Base-by-base conservation (phyloP, 2,113 vertebrate species). In the Prunella fulvescens region DNA sequence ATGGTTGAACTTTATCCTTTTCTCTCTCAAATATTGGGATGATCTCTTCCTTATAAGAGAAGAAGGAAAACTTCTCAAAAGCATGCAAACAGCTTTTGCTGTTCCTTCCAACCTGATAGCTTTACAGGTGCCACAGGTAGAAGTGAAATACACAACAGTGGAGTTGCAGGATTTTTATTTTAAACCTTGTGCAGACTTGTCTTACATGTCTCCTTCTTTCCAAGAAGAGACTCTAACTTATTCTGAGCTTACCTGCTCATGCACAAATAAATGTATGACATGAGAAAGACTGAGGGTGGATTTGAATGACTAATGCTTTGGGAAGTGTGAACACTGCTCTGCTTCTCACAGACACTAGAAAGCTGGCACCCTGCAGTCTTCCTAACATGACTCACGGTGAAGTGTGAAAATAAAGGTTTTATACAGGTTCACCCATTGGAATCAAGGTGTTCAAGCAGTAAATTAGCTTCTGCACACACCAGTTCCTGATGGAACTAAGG, bases 181-280 rank as follows among this genome's bases (percentile, higher is more conserved):
- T 10, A 67, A 76, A 92, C 20, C 7, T 45, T 56, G 3, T 47
- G 17, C 48, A 64, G 44, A 87, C 80, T 67, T 44, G n/a, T 20
- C 19, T 91, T 50, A 35, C 35, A 39, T 0, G 0, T 22, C 12
- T 72, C 17, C 45, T 79, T 83, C 72, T 47, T 87, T 72, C 53
- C 66, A 48, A 48, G 26, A 86, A 51, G 48, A 72, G 4, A 40
- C 51, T 85, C 37, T 81, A 42, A 64, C 22, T 90, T 37, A 20
- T 51, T 85, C 70, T 90, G 73, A 90, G 31, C 37, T 88, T 94
- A 95, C 87, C 95, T 95, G 85, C 42, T 90, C 79, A 78, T 66
- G 71, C 71, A 91, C 40, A 85, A 80, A 93, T 61, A 93, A 88
- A 81, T 2, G 3, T 48, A 53, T 45, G 79, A 72, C 58, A 80